Evolutionary conservation across 2,888 invertebrate genomes (phyloP).

Genomic region (Agrilus cyanescens): DNA sequence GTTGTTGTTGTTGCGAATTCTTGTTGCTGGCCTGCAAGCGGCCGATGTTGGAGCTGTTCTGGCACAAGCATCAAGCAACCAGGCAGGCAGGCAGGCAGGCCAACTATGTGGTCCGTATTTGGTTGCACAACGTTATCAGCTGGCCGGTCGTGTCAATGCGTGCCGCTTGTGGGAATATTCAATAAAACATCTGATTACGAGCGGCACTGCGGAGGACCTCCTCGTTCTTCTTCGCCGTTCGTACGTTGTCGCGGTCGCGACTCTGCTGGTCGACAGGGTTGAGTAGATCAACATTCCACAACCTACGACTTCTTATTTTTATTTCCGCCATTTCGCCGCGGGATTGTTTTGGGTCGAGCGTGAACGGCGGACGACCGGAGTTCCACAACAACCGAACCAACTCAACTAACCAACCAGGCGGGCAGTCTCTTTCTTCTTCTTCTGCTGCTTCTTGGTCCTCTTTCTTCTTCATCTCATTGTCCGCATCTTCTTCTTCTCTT

Average conservation of each 20-base stretch:
- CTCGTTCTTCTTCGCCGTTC: conserved; percentile 26
- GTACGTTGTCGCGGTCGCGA: conserved; percentile 29
- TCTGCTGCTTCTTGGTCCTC: too few species aligned
- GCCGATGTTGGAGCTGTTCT: too few species aligned
- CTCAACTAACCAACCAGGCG: too few species aligned
- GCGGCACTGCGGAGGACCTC: conserved; percentile 19
- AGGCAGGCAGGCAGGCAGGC: too few species aligned
- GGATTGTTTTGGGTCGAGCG: conserved; percentile 37
- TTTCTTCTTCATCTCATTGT: too few species aligned
- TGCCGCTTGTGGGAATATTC: conserved; percentile 11
- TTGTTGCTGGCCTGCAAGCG: too few species aligned
- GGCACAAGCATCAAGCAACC: too few species aligned
- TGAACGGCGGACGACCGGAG: conserved; percentile 31
- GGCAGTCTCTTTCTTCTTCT: too few species aligned
- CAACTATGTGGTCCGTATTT: too few species aligned
- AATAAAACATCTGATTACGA: conserved; percentile 17
- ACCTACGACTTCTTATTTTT: conserved; percentile 20
- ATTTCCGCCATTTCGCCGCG: conserved; percentile 27
- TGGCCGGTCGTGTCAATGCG: background rate
- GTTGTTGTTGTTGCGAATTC: too few species aligned
- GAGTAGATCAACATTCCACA: conserved; percentile 22
- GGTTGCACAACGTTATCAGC: conserved; percentile 1
- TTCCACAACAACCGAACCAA: background rate
- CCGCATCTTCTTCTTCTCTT: too few species aligned
- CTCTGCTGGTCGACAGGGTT: conserved; percentile 15